These are phyloP conservation scores for Aphis craccivora DNA, from an alignment of 1,140 invertebrate species.

Conservation along the genomic window DNA sequence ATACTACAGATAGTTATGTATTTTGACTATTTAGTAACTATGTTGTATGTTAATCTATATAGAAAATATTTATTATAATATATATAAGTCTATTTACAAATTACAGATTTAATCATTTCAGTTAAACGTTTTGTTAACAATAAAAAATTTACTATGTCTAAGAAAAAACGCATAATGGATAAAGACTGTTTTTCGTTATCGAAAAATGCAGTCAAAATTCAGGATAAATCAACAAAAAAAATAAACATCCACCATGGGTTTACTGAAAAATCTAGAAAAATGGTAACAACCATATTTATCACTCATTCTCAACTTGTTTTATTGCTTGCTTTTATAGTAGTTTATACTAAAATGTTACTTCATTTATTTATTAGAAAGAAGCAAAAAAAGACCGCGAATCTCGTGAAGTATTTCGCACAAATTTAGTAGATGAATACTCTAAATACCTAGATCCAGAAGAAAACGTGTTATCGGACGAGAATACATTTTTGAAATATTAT, in stretches of 20 bases:
- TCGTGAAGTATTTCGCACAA: conserved; percentile 16
- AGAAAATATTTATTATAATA: background rate
- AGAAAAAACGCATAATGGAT: background rate
- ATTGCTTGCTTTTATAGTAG: background rate
- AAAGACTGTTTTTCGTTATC: background rate
- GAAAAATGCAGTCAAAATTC: background rate
- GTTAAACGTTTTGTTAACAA: background rate
- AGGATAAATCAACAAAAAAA: background rate
- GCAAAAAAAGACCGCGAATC: conserved; percentile 16
- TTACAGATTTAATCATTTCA: background rate
- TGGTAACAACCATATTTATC: conserved; percentile 7
- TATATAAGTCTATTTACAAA: background rate
- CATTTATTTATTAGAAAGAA: conserved; percentile 21
- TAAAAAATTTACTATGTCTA: background rate
- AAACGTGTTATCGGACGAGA: background rate
- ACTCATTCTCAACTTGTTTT: background rate
- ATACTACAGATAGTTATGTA: background rate
- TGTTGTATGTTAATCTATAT: background rate
- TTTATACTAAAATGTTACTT: background rate
- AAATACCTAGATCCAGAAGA: conserved; percentile 24
- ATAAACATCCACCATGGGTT: background rate
- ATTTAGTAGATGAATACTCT: conserved; percentile 24
- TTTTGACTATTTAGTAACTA: background rate
- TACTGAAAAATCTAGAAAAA: conserved; percentile 41
- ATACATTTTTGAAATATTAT: conserved; percentile 48